phyloP scores from a whole-genome alignment of 2,797 vertebrate genomes.

The Megalops cyprinoides region DNA sequence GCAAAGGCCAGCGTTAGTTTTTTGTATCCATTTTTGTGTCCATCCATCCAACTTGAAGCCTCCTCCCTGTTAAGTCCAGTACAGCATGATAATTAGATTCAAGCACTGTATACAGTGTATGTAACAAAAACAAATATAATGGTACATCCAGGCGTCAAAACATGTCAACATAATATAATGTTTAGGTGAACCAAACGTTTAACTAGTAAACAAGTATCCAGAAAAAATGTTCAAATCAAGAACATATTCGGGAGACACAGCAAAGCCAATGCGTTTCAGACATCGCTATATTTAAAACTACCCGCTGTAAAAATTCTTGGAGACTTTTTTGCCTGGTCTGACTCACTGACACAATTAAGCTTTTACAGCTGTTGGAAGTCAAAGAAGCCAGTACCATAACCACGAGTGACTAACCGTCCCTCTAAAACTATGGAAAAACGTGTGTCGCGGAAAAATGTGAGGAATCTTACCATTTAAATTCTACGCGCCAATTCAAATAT shows the following conservation, averaged over 20 bases:
- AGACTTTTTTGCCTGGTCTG: constrained; percentile 2
- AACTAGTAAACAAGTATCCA: not conserved
- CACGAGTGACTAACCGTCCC: not conserved
- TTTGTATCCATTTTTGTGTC: not conserved
- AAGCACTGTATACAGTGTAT: too few relatives aligned
- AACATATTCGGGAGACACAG: constrained; percentile 15
- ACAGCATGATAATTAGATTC: too few relatives aligned
- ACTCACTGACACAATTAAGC: constrained; percentile 18
- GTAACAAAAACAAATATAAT: not conserved
- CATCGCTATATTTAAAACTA: constrained; percentile 21
- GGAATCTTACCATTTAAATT: not conserved
- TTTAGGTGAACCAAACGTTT: too few relatives aligned
- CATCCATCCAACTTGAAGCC: not conserved
- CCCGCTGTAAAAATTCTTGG: not conserved
- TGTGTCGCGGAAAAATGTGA: not conserved
- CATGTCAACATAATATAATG: not conserved
- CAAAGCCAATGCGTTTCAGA: not conserved
- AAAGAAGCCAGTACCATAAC: not conserved
- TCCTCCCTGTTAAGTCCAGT: not conserved
- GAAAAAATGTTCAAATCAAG: constrained; percentile 16
- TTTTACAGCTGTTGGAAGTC: constrained; percentile 9
- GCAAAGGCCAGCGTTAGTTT: not conserved
- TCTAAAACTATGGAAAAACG: not conserved
- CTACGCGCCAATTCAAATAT: not conserved
- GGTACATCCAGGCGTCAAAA: not conserved